phyloP scores from a whole-genome alignment of 2,888 invertebrate species.

The Trisateles emortualis region DNA sequence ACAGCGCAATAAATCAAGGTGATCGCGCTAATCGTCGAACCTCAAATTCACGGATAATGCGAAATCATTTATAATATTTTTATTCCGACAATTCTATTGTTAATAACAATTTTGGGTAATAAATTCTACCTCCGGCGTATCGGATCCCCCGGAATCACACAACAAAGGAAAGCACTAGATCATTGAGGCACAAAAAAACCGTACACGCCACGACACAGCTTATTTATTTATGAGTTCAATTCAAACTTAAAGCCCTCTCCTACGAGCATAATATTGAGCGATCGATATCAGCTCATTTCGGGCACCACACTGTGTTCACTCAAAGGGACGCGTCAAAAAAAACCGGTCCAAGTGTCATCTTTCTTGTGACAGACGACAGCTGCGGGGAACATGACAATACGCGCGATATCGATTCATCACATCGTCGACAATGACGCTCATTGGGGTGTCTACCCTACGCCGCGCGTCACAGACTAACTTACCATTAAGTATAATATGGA shows the following conservation, averaged over 20 bases:
- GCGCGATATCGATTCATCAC: constrained; percentile 79
- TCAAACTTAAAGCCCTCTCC: constrained; percentile 78
- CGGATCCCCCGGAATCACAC: constrained; percentile 70
- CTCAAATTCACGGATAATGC: constrained; percentile 51
- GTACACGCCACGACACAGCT: constrained; percentile 81
- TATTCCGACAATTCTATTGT: constrained; percentile 53
- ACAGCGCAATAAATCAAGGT: constrained; percentile 45
- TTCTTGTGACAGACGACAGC: constrained; percentile 81
- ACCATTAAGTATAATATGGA: constrained; percentile 23
- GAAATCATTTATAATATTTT: constrained; percentile 55
- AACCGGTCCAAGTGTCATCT: constrained; percentile 78
- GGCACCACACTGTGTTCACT: constrained; percentile 72
- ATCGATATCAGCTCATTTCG: constrained; percentile 84
- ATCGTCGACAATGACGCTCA: constrained; percentile 69
- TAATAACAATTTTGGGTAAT: constrained; percentile 58
- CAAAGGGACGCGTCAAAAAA: constrained; percentile 80
- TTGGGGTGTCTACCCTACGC: constrained; percentile 71
- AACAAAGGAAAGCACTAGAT: constrained; percentile 77
- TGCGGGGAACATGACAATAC: constrained; percentile 78
- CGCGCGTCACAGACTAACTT: constrained; percentile 57
- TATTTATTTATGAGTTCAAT: constrained; percentile 85
- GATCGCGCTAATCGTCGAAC: constrained; percentile 55
- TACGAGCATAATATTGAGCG: constrained; percentile 76
- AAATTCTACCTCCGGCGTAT: constrained; percentile 65
- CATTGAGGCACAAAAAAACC: constrained; percentile 71